These are phyloP conservation scores for Allobates femoralis DNA, from an alignment of 2,797 vertebrate genomes.

Conservation along the genomic window DNA sequence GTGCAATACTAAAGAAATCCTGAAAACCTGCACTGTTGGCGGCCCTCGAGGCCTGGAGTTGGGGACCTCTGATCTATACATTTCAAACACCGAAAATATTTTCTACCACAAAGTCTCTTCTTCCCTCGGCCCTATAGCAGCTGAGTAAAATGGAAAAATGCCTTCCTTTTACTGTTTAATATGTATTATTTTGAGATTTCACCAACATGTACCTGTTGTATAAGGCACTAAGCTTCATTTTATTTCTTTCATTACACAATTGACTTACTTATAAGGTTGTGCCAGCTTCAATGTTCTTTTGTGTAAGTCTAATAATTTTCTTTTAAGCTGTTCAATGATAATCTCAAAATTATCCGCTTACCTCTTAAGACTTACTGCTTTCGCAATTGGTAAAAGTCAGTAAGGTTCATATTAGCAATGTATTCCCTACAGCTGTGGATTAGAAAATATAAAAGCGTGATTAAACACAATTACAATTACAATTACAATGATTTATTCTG, in stretches of 20 bases:
- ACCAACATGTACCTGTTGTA: neutral
- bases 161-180: neutral
- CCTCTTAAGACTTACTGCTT: constrained; percentile 27
- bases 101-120: neutral
- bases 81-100: neutral
- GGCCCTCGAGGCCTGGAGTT: no score
- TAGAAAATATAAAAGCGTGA: constrained; percentile 51
- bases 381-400: constrained; percentile 26
- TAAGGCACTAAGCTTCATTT: constrained; percentile 17
- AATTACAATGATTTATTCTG: constrained; percentile 43
- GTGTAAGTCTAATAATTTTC: constrained; percentile 52
- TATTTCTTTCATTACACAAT: constrained; percentile 39
- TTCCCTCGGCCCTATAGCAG: no score
- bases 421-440: constrained; percentile 39
- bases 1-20: no score
- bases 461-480: constrained; percentile 35
- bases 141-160: neutral
- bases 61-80: no score
- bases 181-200: constrained; percentile 4
- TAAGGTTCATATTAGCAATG: constrained; percentile 37
- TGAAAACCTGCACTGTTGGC: no score
- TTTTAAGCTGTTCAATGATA: constrained; percentile 50
- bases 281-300: constrained; percentile 44
- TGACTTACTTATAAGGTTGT: constrained; percentile 31
- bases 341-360: constrained; percentile 59